A percentile compares a stretch with the other conserved stretches of the same genome.
These are phyloP conservation scores for Caracal caracal DNA, from an alignment of 2,113 vertebrate species.

Conservation along the genomic window DNA sequence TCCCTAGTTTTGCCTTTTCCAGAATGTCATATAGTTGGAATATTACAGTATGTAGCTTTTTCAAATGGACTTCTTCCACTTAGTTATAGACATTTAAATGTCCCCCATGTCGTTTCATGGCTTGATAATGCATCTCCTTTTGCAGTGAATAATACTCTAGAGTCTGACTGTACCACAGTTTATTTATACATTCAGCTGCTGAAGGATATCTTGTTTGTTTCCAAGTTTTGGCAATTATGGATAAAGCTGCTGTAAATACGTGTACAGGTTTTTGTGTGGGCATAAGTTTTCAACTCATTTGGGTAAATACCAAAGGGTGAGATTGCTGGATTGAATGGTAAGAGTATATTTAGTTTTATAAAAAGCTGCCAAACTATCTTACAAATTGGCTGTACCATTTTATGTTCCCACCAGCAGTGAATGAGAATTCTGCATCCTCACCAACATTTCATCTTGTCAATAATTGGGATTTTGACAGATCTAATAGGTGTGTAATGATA, in stretches of 20 bases:
- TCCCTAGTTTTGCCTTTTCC: neutral
- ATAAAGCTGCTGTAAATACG: neutral
- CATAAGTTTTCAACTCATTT: neutral
- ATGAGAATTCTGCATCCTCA: neutral
- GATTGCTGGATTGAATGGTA: neutral
- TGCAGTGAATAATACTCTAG: neutral
- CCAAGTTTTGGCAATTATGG: neutral
- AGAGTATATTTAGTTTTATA: neutral
- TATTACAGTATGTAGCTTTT: neutral
- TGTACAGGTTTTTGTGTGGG: neutral
- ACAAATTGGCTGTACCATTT: neutral
- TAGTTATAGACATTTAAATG: neutral
- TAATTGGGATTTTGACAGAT: neutral
- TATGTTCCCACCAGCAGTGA: neutral
- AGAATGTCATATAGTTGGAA: neutral
- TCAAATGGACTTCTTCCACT: neutral
- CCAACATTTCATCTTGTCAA: neutral
- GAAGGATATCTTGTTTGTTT: neutral
- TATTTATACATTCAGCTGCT: neutral
- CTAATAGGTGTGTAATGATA: neutral
- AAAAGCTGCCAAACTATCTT: neutral
- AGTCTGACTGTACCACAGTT: neutral
- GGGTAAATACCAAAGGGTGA: neutral
- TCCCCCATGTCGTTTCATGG: neutral
- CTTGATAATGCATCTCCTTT: conserved; percentile 14